Base-by-base conservation (phyloP, 53 echinoderm and acorn worm species). In the Apostichopus leukothele region DNA sequence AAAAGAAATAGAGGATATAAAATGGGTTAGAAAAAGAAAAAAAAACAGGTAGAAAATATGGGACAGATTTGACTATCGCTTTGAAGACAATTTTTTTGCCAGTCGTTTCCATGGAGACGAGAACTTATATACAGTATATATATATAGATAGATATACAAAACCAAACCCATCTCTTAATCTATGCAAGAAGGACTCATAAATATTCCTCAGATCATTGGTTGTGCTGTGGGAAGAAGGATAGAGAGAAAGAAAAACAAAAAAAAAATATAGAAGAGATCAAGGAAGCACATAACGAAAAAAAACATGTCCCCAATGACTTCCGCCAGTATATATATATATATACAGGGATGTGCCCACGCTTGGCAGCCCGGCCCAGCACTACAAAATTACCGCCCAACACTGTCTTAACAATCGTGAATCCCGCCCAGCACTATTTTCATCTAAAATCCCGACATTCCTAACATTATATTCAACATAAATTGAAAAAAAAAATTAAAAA, bases 141-240 rank as follows among this genome's bases (percentile, higher is more conserved):
- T 39, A 39, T 39, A 39, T 39, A 39, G 39, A 39, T 39, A 39
- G 39, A 39, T 39, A 39, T 39, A 39, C 39, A 39, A 79, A 51
- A 52, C 53, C 19, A 79, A 79, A 79, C 79, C 51, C 79, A 79
- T 79, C 79, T 39, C 39, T 79, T 79, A 79, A 79, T 79, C 51
- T 52, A 79, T 52, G 50, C 79, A 79, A 50, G 79, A 53, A 53
- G 51, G 51, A 50, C 51, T 52, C 19, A 13, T 50, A 79, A 79
- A 18, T 79, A 79, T 79, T 79, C 79, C 39, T 79, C 79, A 79
- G 50, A 79, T 79, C 79, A 79, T 79, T 79, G 79, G 79, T 79
- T 79, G 79, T 79, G 79, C 79, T 79, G 79, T 79, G 53, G 79
- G 79, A 79, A 63, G 79, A 79, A 53, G 53, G 79, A 79, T 52